A percentile compares a stretch with the other conserved stretches of the same genome.
These are phyloP conservation scores for Enteromius fasciolatus DNA, from an alignment of 2,797 vertebrate species.

Conservation along the genomic window DNA sequence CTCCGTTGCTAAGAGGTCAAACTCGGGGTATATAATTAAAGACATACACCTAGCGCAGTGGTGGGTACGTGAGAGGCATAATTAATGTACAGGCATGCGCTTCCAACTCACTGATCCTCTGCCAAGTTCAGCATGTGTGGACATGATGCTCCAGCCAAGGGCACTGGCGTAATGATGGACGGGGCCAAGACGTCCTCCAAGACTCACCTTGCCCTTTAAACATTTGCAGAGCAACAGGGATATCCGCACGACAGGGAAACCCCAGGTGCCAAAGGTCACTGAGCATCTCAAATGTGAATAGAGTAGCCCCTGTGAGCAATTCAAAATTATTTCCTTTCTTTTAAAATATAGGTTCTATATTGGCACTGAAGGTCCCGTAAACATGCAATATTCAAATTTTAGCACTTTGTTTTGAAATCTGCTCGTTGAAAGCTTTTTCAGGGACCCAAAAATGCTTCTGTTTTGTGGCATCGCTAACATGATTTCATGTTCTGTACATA, in stretches of 20 bases:
- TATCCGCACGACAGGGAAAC: constrained; percentile 58
- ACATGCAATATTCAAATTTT: neutral
- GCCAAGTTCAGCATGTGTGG: constrained; percentile 66
- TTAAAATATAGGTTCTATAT: neutral
- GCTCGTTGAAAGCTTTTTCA: neutral
- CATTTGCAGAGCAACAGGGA: constrained; percentile 61
- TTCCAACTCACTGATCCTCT: constrained; percentile 64
- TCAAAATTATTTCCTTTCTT: neutral
- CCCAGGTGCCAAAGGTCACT: constrained; percentile 56
- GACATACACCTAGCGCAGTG: constrained; percentile 58
- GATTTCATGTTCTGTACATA: neutral
- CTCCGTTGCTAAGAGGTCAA: constrained; percentile 61
- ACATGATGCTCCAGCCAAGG: constrained; percentile 65
- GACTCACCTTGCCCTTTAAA: constrained; percentile 61
- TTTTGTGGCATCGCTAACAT: neutral
- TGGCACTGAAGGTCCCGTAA: neutral
- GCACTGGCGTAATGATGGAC: constrained; percentile 62
- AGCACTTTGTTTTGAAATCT: neutral
- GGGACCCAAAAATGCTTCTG: neutral
- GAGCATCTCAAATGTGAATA: constrained; percentile 52
- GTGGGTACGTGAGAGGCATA: constrained; percentile 59
- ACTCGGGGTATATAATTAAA: constrained; percentile 65
- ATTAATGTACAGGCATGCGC: constrained; percentile 66
- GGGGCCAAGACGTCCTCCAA: constrained; percentile 53
- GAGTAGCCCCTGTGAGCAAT: constrained; percentile 38